A percentile compares a stretch with the other conserved stretches of the same genome.
Conservation (phyloP, 1,140 invertebrate species). For the Argopecten irradians region DNA sequence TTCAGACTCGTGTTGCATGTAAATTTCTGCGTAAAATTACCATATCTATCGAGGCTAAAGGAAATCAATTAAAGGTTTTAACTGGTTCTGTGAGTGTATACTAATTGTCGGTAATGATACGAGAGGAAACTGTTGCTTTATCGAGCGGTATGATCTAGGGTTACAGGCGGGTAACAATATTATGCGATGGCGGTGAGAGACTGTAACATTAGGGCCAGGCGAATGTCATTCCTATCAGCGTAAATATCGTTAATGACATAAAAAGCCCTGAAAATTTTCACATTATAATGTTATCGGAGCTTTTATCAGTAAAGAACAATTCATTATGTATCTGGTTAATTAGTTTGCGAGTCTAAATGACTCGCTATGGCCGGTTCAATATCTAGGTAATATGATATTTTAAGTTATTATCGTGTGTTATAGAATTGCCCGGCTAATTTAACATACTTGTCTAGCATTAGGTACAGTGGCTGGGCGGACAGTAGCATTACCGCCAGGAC, state of each 20-base stretch:
- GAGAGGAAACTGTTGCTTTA: not conserved
- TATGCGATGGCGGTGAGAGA: not conserved
- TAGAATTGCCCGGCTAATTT: not conserved
- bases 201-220: not conserved
- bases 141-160: not conserved
- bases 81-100: not conserved
- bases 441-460: not conserved
- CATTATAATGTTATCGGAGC: not conserved
- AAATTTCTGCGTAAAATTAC: slow-evolving; percentile 18
- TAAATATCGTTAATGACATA: slow-evolving; percentile 13
- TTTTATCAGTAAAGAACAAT: slow-evolving; percentile 18
- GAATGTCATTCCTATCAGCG: not conserved
- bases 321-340: slow-evolving; percentile 6
- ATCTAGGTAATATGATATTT: slow-evolving; percentile 19
- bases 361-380: not conserved
- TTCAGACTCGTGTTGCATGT: slow-evolving; percentile 1
- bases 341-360: not conserved
- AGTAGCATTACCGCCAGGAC: not conserved
- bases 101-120: slow-evolving; percentile 17
- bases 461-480: not conserved
- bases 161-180: not conserved
- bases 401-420: not conserved
- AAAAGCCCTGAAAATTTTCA: slow-evolving; percentile 17
- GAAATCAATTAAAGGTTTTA: slow-evolving; percentile 13
- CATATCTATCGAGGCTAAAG: not conserved